Conservation (phyloP, 2,888 invertebrate species). For the Augochlorella aurata region DNA sequence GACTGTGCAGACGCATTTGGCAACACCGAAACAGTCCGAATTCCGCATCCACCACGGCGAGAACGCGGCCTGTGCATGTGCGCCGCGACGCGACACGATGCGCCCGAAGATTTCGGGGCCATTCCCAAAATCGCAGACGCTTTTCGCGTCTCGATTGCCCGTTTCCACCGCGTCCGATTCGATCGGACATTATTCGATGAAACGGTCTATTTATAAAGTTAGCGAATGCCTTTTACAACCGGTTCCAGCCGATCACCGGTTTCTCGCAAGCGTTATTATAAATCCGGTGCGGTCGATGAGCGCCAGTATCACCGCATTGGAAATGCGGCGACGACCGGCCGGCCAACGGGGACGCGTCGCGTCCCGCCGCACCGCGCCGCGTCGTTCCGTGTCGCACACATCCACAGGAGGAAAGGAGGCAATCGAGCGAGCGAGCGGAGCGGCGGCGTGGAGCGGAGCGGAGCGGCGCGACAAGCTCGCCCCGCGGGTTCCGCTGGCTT, state of each 20-base stretch:
- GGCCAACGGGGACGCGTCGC: constrained; percentile 22
- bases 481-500: constrained; percentile 46
- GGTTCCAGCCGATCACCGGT: constrained; percentile 44
- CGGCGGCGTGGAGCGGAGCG: constrained; percentile 33
- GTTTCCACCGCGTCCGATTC: background rate
- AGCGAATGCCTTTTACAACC: constrained; percentile 40
- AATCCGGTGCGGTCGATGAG: constrained; percentile 50
- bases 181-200: constrained; percentile 8
- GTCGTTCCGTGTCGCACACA: constrained; percentile 3
- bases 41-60: constrained; percentile 51
- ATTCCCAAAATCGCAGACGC: background rate
- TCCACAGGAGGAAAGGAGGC: constrained; percentile 21
- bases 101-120: background rate
- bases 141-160: no score
- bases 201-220: constrained; percentile 40
- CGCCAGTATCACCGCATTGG: constrained; percentile 42
- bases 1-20: constrained; percentile 33
- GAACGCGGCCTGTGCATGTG: constrained; percentile 11
- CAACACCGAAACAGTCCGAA: constrained; percentile 59
- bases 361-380: background rate
- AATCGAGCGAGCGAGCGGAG: constrained; percentile 25
- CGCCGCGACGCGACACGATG: background rate
- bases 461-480: constrained; percentile 11
- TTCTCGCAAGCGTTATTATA: constrained; percentile 45
- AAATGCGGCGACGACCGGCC: constrained; percentile 28